Evolutionary conservation across 2,888 invertebrate species (phyloP).

Genomic region (Linhomoeus sp.): DNA sequence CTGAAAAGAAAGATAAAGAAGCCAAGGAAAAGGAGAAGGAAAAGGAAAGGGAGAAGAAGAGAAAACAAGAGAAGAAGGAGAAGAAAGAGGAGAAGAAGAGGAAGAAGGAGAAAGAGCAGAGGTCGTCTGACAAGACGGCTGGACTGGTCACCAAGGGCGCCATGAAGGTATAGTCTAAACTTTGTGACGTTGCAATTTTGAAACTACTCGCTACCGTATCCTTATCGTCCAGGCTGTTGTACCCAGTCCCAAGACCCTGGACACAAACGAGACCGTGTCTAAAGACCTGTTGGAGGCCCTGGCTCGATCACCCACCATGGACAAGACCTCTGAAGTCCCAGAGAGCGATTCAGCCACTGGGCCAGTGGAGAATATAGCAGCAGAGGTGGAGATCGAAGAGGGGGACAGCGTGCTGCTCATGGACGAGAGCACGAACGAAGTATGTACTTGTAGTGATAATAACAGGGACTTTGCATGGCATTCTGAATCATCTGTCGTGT

Average conservation of each 20-base stretch:
- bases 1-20: slow-evolving; percentile 30
- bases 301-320: background rate
- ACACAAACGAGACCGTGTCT: slow-evolving; percentile 2
- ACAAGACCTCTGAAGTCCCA: too few relatives aligned
- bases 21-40: background rate
- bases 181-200: too few relatives aligned
- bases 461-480: too few relatives aligned
- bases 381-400: background rate
- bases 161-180: slow-evolving; percentile 1
- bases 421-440: too few relatives aligned
- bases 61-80: slow-evolving; percentile 7
- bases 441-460: too few relatives aligned
- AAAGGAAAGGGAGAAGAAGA: slow-evolving; percentile 30
- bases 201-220: background rate
- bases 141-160: slow-evolving; percentile 4
- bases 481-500: too few relatives aligned
- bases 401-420: background rate
- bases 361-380: background rate
- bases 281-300: slow-evolving; percentile 2
- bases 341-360: background rate
- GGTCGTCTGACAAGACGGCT: background rate
- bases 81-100: background rate
- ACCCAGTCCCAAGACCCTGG: slow-evolving; percentile 1
- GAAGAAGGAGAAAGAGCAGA: background rate
- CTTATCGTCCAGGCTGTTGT: background rate